These are phyloP conservation scores for Pleuronectes platessa DNA, from an alignment of 2,113 vertebrate species.

Conservation along the genomic window DNA sequence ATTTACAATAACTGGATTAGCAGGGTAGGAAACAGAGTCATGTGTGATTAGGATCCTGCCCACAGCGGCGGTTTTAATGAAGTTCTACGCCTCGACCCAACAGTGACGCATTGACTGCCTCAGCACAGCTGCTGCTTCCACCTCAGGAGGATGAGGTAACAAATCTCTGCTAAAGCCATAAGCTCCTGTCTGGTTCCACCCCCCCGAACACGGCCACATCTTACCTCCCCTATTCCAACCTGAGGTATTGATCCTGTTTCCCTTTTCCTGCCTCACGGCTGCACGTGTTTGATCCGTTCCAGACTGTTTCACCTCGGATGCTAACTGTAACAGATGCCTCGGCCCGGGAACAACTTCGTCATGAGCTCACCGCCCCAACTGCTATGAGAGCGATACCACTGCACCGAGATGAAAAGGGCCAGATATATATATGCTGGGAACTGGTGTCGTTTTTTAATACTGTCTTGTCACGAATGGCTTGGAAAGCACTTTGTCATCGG, in stretches of 20 bases:
- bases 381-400: conserved; percentile 44
- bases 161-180: conserved; percentile 70
- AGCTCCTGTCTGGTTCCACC: conserved; percentile 43
- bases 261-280: conserved; percentile 43
- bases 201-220: conserved; percentile 27
- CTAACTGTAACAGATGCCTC: conserved; percentile 61
- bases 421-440: conserved; percentile 43
- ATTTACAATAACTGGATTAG: conserved; percentile 10
- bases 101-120: conserved; percentile 54
- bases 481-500: neutral
- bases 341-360: conserved; percentile 18
- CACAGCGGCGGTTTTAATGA: conserved; percentile 41
- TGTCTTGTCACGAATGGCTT: conserved; percentile 38
- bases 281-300: conserved; percentile 65
- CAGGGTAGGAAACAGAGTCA: neutral
- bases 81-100: conserved; percentile 31
- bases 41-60: conserved; percentile 11
- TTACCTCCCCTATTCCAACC: conserved; percentile 33
- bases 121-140: conserved; percentile 68
- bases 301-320: conserved; percentile 59
- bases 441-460: conserved; percentile 8
- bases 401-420: conserved; percentile 18
- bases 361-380: conserved; percentile 51
- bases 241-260: conserved; percentile 57
- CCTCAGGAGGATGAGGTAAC: conserved; percentile 64